Percentiles rank a stretch among this genome's conserved stretches.
These are phyloP conservation scores for Atopsyche davidsoni DNA, from an alignment of 1,140 invertebrate genomes.

Conservation along the genomic window DNA sequence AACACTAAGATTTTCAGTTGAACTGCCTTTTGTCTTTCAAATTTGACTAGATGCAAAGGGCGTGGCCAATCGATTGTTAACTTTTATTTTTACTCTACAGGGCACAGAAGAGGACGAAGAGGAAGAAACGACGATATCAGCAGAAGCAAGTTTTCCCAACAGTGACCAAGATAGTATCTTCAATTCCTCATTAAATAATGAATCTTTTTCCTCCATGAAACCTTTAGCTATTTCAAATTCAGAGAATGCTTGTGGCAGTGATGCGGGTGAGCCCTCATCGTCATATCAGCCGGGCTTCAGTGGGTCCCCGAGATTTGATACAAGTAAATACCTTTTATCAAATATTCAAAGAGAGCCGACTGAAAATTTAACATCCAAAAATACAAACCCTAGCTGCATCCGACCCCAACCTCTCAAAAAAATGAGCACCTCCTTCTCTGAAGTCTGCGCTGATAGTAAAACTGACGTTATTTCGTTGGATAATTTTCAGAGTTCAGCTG, in stretches of 20 bases:
- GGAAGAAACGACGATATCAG: slow-evolving; percentile 50
- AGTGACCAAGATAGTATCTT: slow-evolving; percentile 28
- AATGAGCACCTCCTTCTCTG: too few species aligned
- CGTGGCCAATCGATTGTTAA: too few species aligned
- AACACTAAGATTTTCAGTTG: too few species aligned
- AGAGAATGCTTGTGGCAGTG: too few species aligned
- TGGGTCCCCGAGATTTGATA: too few species aligned
- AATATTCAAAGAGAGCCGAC: slow-evolving; percentile 12
- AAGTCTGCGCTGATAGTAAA: too few species aligned
- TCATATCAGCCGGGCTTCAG: too few species aligned
- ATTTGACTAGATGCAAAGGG: too few species aligned
- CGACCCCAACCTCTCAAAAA: slow-evolving; percentile 24
- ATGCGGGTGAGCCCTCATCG: too few species aligned
- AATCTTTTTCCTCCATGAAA: slow-evolving; percentile 13
- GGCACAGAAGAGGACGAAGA: slow-evolving; percentile 47
- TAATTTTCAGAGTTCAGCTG: too few species aligned
- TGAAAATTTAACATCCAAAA: slow-evolving; percentile 7
- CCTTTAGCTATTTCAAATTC: slow-evolving; percentile 7
- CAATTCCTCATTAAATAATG: slow-evolving; percentile 18
- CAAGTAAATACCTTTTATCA: slow-evolving; percentile 13
- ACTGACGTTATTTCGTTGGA: too few species aligned
- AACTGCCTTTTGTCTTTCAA: too few species aligned
- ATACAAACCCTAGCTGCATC: slow-evolving; percentile 4
- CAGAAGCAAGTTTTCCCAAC: slow-evolving; percentile 36
- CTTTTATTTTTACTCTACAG: slow-evolving; percentile 33